Evolutionary conservation across 2,113 vertebrate species (phyloP), one percentile per base, ranked within the genome.

Genomic region (Planiliza haematocheilus): DNA sequence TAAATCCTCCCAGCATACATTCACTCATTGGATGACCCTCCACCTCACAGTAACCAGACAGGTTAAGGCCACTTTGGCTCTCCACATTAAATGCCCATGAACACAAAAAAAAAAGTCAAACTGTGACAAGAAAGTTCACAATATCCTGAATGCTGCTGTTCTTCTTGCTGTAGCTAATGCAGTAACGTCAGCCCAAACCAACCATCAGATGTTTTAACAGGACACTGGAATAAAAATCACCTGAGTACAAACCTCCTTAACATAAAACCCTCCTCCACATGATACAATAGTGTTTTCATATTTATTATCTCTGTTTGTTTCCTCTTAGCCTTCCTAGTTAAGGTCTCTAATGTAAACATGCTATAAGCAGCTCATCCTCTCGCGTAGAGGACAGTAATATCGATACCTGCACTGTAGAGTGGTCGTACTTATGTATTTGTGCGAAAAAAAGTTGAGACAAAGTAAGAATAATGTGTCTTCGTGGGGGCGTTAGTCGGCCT

Each of bases 211-310:
- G 4, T 59, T 67, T 57, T 52, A 21, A 48, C 12, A 73, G 42
- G 24, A 51, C 10, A 24, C 13, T 24, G 18, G 11, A 70, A 65
- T 43, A 52, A 46, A 64, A 45, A 70, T 73, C 46, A 39, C 74
- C 82, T 77, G 86, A 88, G 81, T 53, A 46, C 65, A 24, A 82
- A 2, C 11, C 66, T 70, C 56, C 57, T 21, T 41, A 39, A 16
- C 13, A 13, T 11, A 18, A 69, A 11, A 41, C 11, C 12, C 51
- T 53, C n/a, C 21, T 37, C 3, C 7, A n/a, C 14, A 18, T 13
- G 14, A 30, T 36, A 56, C 39, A 56, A 36, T 24, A 48, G 13
- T 43, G 36, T 43, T 76, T 69, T 51, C 18, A 21, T 7, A 43
- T 41, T n/a, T 41, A 36, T 5, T 9, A 34, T 46, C 18, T 24